Percentiles rank a stretch among this genome's conserved stretches.
Conservation (phyloP, 2,888 invertebrate species). For the Melanargia galathea region DNA sequence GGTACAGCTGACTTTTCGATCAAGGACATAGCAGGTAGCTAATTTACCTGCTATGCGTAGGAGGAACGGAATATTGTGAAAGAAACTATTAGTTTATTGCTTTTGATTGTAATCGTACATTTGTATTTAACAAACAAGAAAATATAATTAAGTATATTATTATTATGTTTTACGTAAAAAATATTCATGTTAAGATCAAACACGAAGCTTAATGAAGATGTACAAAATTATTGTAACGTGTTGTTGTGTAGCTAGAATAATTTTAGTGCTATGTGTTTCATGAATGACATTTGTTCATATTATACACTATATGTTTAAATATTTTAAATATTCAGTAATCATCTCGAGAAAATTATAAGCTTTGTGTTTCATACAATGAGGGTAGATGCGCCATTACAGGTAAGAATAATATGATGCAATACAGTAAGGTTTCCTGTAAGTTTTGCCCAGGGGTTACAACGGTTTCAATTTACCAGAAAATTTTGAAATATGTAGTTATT, state of each 20-base stretch:
- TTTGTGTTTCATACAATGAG: constrained; percentile 1
- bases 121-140: constrained; percentile 11
- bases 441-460: no score
- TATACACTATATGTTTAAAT: constrained; percentile 29
- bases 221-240: constrained; percentile 71
- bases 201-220: constrained; percentile 70
- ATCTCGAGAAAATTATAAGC: neutral
- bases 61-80: neutral
- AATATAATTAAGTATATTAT: neutral
- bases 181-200: constrained; percentile 42
- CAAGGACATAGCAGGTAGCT: no score
- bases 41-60: no score
- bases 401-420: no score
- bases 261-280: constrained; percentile 53
- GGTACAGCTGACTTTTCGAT: no score
- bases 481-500: no score
- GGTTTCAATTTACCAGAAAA: no score
- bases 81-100: constrained; percentile 40
- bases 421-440: no score
- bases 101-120: constrained; percentile 32
- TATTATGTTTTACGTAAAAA: constrained; percentile 12
- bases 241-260: constrained; percentile 73
- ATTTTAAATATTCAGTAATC: constrained; percentile 14
- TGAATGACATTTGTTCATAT: constrained; percentile 34
- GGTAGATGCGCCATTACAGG: neutral